Evolutionary conservation across 2,797 vertebrate species (phyloP), one percentile per base, ranked within the genome.

Genomic region (Thalassophryne amazonica): DNA sequence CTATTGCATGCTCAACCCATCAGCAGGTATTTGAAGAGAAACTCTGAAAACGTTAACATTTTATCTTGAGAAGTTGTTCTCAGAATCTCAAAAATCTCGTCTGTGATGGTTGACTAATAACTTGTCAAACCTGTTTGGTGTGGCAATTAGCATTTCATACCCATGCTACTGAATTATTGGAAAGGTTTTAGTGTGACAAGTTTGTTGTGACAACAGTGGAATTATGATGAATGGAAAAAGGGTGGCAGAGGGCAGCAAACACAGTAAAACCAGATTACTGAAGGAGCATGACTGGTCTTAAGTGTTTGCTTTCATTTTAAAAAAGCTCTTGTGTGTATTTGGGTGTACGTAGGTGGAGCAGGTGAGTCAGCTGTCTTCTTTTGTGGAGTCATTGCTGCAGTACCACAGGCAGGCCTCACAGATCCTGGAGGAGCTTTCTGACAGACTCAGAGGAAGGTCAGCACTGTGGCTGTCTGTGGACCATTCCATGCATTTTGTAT

Each of bases 381-480:
- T 99, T 77, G 96, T 98, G 73, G 94, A 97, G 0, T 95, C 96
- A 2, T 89, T 98, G 85, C 86, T 98, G 67, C 93, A 98, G 64
- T 98, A 97, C 78, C 97, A 99, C 89, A 80, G 61, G 53, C 90
- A 95, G 84, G 93, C 94, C 0, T 61, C 92, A 23, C 85, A 95
- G 74, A 86, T 98, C 77, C 85, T 92, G 61, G 65, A 86, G 50
- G 79, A 69, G 10, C 80, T 92, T 29, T 78, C 82, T 12, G 73
- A 43, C 0, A 83, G 41, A 24, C 79, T 91, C 35, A 57, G 1
- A 38, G 48, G 66, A 40, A 86, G 85, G 88, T 89, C 51, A 74
- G 84, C 16, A 9, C 9, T 1, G 2, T 18, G 14, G 61, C 45
- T 62, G 8, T 60, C 48, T 48, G 35, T 69, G 37, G 39, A 36